phyloP scores from a whole-genome alignment of 2,888 invertebrate species.

The Chymomyza caudatula region DNA sequence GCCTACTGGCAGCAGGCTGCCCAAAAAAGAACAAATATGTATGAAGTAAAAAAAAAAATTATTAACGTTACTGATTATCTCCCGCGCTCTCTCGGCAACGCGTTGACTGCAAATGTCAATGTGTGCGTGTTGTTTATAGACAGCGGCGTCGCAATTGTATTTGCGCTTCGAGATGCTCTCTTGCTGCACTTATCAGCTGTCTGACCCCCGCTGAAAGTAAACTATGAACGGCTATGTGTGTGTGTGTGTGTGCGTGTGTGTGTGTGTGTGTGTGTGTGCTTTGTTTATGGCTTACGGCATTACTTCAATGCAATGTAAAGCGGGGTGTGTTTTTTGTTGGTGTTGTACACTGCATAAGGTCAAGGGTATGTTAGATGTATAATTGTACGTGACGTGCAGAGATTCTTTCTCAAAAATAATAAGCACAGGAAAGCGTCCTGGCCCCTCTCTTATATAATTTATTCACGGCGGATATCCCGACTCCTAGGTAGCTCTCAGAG shows the following conservation, averaged over 20 bases:
- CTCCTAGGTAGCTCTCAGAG: too few relatives aligned
- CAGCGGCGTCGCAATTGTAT: not conserved
- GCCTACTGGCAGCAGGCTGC: not conserved
- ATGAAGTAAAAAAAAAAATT: slow-evolving; percentile 36
- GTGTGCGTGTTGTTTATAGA: not conserved
- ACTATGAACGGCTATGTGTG: slow-evolving; percentile 21
- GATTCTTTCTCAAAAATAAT: too few relatives aligned
- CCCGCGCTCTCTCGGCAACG: slow-evolving; percentile 11
- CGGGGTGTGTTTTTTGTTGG: slow-evolving; percentile 12
- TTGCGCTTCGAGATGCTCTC: slow-evolving; percentile 21
- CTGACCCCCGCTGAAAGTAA: slow-evolving; percentile 4
- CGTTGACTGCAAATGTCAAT: not conserved
- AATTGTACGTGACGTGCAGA: too few relatives aligned
- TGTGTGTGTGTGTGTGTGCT: slow-evolving; percentile 20
- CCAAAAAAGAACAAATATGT: not conserved
- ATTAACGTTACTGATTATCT: slow-evolving; percentile 38
- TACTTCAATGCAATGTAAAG: not conserved
- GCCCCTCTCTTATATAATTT: too few relatives aligned
- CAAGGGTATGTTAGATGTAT: too few relatives aligned
- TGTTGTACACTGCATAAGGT: not conserved
- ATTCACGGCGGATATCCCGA: too few relatives aligned
- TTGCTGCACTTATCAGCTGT: slow-evolving; percentile 42
- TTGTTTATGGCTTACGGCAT: not conserved
- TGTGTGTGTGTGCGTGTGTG: slow-evolving; percentile 26
- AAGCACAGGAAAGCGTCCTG: too few relatives aligned